phyloP scores from a whole-genome alignment of 1,140 invertebrate species.

The Scaptomyza pallida region DNA sequence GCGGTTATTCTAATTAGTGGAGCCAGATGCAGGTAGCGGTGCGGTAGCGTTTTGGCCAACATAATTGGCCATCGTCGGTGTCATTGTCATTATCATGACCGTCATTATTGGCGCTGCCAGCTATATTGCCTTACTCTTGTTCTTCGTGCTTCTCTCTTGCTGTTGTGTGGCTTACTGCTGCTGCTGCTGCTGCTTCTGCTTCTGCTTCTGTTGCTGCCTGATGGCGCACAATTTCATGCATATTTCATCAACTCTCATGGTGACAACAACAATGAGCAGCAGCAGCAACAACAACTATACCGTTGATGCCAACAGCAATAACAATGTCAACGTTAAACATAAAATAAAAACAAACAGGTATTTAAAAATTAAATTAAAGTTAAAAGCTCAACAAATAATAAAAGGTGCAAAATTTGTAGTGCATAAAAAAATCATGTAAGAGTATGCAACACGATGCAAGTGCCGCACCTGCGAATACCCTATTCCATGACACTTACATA shows the following conservation, averaged over 20 bases:
- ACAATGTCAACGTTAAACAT: constrained; percentile 55
- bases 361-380: constrained; percentile 82
- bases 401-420: constrained; percentile 60
- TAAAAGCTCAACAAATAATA: constrained; percentile 77
- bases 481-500: too few relatives aligned
- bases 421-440: constrained; percentile 40
- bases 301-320: constrained; percentile 31
- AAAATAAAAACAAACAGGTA: constrained; percentile 70
- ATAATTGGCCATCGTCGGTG: constrained; percentile 75
- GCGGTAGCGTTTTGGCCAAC: constrained; percentile 30
- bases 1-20: constrained; percentile 42
- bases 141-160: background rate
- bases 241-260: constrained; percentile 67
- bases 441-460: background rate
- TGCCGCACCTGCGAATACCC: background rate
- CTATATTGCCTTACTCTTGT: background rate
- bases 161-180: background rate
- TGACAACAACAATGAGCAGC: constrained; percentile 21
- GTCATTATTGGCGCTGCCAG: constrained; percentile 58
- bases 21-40: background rate
- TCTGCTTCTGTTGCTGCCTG: background rate
- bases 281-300: constrained; percentile 9
- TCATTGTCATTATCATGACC: constrained; percentile 64
- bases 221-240: constrained; percentile 52
- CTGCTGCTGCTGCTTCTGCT: background rate